Conservation (phyloP, 2,797 vertebrate species). For the Rhynchonycteris naso region DNA sequence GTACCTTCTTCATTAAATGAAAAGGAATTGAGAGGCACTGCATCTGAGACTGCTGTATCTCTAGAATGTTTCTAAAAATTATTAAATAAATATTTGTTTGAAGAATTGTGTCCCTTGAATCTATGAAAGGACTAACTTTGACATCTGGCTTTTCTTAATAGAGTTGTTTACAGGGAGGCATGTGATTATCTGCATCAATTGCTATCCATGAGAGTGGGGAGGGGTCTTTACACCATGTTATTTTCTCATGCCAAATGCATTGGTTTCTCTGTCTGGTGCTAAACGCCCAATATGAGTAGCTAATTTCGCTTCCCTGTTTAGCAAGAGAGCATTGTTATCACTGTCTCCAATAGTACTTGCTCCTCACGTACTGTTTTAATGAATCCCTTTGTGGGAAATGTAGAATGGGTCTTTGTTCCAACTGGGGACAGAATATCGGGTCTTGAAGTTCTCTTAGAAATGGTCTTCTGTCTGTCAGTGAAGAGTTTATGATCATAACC, state of each 20-base stretch:
- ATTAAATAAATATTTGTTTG: slow-evolving; percentile 54
- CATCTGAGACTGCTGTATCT: not conserved
- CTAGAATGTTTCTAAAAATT: slow-evolving; percentile 9
- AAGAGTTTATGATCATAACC: not conserved
- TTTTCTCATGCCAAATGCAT: not conserved
- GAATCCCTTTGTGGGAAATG: not conserved
- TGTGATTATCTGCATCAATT: slow-evolving; percentile 21
- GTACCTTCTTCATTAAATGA: not conserved
- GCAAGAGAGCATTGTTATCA: not conserved
- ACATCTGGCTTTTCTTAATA: slow-evolving; percentile 51
- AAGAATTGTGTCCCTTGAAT: slow-evolving; percentile 25
- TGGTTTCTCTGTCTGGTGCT: slow-evolving; percentile 32
- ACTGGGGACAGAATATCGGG: not conserved
- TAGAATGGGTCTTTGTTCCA: not conserved
- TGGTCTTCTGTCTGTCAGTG: not conserved
- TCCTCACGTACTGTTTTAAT: not conserved
- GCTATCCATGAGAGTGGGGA: not conserved
- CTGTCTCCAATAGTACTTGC: not conserved
- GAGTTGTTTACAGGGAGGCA: not conserved
- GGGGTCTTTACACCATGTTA: not conserved
- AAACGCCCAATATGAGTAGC: slow-evolving; percentile 19
- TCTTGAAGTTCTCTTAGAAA: not conserved
- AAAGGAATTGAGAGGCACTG: not conserved
- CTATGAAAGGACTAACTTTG: slow-evolving; percentile 36
- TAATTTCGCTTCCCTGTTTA: slow-evolving; percentile 17